Percentiles rank a stretch among this genome's conserved stretches.
phyloP scores from a whole-genome alignment of 2,888 invertebrate genomes.

The Heliconius ethilla region DNA sequence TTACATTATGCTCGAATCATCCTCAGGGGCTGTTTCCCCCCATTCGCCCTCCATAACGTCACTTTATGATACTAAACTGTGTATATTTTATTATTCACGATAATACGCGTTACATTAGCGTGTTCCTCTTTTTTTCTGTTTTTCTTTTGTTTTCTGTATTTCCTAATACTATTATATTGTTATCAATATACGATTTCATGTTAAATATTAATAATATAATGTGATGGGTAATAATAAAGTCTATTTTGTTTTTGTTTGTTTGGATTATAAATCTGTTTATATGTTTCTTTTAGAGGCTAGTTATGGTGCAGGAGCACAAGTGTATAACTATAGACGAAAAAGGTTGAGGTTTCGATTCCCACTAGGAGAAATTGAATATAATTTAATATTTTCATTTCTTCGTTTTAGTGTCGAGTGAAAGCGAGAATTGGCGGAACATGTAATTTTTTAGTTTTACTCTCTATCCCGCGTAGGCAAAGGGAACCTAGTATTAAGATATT shows the following conservation, averaged over 20 bases:
- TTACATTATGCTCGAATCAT: constrained; percentile 50
- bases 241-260: background rate
- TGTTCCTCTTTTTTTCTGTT: constrained; percentile 55
- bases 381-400: no score
- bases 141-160: constrained; percentile 9
- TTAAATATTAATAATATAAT: constrained; percentile 5
- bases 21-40: constrained; percentile 68
- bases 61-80: constrained; percentile 75
- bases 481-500: no score
- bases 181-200: background rate
- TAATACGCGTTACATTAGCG: constrained; percentile 74
- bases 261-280: background rate
- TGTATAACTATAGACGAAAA: no score
- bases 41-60: constrained; percentile 75
- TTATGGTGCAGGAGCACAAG: no score
- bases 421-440: no score
- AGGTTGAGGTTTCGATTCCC: no score
- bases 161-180: background rate
- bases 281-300: background rate
- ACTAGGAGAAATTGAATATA: no score
- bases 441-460: no score
- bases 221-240: background rate
- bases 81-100: constrained; percentile 76
- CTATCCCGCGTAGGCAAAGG: no score
- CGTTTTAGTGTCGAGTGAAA: no score